Evolutionary conservation across 2,113 vertebrate genomes (phyloP), one percentile per base, ranked within the genome.

Genomic region (Xyrauchen texanus): DNA sequence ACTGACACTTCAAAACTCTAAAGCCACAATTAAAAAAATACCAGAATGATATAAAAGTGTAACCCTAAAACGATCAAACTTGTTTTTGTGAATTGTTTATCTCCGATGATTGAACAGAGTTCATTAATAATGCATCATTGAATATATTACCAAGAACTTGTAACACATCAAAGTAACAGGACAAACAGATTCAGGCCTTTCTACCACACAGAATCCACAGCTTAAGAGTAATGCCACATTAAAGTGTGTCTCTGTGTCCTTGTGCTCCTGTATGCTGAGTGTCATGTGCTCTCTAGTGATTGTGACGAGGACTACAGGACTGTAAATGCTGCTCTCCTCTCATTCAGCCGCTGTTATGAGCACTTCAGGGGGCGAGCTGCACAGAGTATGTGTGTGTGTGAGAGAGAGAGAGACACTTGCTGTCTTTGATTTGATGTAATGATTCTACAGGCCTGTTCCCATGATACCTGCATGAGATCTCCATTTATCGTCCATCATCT

Each of bases 251-350:
- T 58, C 13, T n/a, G 6, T 58, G 2, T 12, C 66, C 73, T 64
- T 46, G 16, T 34, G 21, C 5, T 73, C 47, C 34, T 66, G 60
- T 58, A 34, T 51, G 47, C 67, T 68, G 77, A 72, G 7, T 42
- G 77, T 82, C 74, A 77, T 55, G 58, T 69, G 66, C 65, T 68
- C 80, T 76, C 58, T 60, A 81, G 9, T 10, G 51, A 77, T 58
- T 82, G 76, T 72, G 21, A 62, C 72, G 75, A 82, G 80, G 45
- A 66, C 6, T 21, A 61, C 52, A 70, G 4, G 60, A n/a, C 11
- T 77, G 44, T 77, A 82, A 82, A 77, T 77, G 63, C 71, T 81
- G 58, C 74, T 81, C 74, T 72, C 71, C 58, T 81, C 61, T 77
- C 74, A 21, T 57, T 10, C 66, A 63, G 69, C 57, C 67, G 63